Evolutionary conservation across 2,797 vertebrate species (phyloP), one percentile per base, ranked within the genome.

Genomic region (Cossypha dichroa): DNA sequence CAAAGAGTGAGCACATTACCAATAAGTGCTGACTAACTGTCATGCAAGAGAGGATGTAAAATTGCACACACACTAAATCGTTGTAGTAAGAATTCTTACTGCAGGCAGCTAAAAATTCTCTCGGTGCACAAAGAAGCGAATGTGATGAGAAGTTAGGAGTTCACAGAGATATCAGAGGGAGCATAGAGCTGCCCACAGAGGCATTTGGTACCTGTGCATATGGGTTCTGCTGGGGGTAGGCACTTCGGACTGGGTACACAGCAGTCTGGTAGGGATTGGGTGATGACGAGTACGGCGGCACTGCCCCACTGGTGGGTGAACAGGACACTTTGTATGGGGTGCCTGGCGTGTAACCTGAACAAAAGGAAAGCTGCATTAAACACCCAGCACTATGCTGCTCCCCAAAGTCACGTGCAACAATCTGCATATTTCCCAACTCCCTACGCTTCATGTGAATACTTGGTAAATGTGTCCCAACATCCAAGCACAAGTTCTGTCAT

Each of bases 271-370:
- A 99, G 34, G 99, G 99, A 93, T 98, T 99, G 4, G 99, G 99
- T 45, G 99, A 99, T 1, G 99, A 99, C 16, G 99, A 99, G 77
- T 99, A 99, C 0, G 99, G 99, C 9, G 99, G 99, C 87, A 99
- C 98, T 18, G 98, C 98, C 78, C 99, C 99, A 33, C 99, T 99
- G 90, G 98, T 99, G 79, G 99, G 99, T 80, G 99, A 99, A 97
- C 99, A 99, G 95, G 99, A 99, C 96, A 99, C 99, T 98, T 99
- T 99, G 96, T 99, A 99, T 4, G 99, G 99, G 88, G 99, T 99
- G 87, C 99, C 99, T 25, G 99, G 98, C 51, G 98, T 98, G 13
- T 99, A 99, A 96, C 99, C 99, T 99, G 97, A 98, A 98, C 54
- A 96, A 64, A 98, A 58, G 43, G 9, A 92, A 43, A 67, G 1